These are phyloP conservation scores for Nomada fucata DNA, from an alignment of 2,888 invertebrate species.

Conservation along the genomic window DNA sequence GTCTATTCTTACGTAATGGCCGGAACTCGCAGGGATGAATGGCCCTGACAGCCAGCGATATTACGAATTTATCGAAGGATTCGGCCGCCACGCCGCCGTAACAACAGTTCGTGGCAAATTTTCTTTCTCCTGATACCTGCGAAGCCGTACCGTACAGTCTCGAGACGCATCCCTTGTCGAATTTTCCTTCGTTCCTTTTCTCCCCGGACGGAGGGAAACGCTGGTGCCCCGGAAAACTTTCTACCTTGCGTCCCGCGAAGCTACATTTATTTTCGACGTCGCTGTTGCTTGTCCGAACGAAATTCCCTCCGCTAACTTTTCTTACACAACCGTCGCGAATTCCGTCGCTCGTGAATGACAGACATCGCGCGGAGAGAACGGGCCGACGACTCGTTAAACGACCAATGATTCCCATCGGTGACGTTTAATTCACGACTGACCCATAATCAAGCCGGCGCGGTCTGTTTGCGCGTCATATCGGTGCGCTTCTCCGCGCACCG, in stretches of 20 bases:
- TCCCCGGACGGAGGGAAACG: background rate
- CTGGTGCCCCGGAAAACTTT: background rate
- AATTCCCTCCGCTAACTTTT: background rate
- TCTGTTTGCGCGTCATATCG: constrained; percentile 64
- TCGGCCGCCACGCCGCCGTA: constrained; percentile 20
- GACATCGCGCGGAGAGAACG: background rate
- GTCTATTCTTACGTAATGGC: constrained; percentile 53
- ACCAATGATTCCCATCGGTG: constrained; percentile 26
- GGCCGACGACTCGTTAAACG: constrained; percentile 24
- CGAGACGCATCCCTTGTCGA: constrained; percentile 18
- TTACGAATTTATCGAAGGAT: constrained; percentile 53
- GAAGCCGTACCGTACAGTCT: background rate
- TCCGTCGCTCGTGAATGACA: too few relatives aligned
- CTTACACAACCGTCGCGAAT: too few relatives aligned
- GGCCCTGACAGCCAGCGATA: constrained; percentile 53
- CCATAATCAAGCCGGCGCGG: constrained; percentile 62
- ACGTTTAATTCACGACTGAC: constrained; percentile 64
- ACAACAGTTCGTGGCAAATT: constrained; percentile 15
- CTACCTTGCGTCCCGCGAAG: background rate
- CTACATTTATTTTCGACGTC: background rate
- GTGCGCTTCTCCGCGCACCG: constrained; percentile 48
- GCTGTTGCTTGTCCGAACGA: background rate
- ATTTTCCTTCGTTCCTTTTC: background rate
- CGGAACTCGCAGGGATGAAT: constrained; percentile 39
- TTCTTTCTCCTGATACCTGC: constrained; percentile 3